Conservation (phyloP, 2,797 vertebrate genomes). For the Squalus acanthias region DNA sequence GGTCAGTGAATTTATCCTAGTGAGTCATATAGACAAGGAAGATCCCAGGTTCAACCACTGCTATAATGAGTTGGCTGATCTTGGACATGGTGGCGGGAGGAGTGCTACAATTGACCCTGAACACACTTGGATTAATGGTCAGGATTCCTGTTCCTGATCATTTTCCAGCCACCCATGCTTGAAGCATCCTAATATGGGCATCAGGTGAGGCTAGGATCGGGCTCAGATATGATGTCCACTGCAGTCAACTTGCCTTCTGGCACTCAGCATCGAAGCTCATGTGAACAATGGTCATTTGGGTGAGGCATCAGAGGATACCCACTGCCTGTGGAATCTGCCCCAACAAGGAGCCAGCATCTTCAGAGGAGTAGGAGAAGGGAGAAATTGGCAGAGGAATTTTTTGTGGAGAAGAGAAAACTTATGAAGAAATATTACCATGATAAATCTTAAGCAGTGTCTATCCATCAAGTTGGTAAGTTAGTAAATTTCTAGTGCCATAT, state of each 20-base stretch:
- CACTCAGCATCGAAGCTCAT: background rate
- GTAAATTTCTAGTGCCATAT: background rate
- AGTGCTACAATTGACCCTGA: background rate
- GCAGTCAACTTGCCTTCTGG: background rate
- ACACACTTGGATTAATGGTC: background rate
- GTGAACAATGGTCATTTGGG: background rate
- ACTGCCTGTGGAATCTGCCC: background rate
- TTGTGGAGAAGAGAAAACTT: background rate
- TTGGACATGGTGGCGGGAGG: background rate
- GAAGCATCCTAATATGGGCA: background rate
- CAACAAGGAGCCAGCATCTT: background rate
- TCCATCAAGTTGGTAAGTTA: background rate
- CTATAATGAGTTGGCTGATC: background rate
- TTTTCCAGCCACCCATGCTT: background rate
- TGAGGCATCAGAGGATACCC: background rate
- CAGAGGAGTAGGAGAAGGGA: background rate
- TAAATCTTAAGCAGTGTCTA: background rate
- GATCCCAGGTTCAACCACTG: no score
- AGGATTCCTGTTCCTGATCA: background rate
- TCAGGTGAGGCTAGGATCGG: background rate
- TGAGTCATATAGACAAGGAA: no score
- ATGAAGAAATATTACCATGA: background rate
- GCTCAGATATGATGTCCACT: background rate
- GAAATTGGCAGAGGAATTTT: background rate
- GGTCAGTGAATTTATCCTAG: no score